Evolutionary conservation across 2,797 vertebrate species (phyloP).

Genomic region (Pantherophis vulpinus): DNA sequence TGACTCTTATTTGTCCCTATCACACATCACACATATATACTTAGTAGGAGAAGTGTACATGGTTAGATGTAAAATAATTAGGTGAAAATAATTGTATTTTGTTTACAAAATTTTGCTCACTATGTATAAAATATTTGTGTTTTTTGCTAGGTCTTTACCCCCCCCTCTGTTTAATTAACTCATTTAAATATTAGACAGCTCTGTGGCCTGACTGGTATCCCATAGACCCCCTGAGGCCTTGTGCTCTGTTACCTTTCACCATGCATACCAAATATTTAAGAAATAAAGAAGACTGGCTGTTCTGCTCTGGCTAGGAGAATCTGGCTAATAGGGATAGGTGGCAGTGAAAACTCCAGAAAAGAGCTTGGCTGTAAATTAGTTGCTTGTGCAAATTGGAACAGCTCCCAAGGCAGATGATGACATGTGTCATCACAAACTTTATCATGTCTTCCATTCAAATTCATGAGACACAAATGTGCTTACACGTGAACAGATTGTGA

Average conservation of each 20-base stretch:
- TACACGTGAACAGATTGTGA: slow-evolving; percentile 35
- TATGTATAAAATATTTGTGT: not conserved
- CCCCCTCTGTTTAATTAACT: not conserved
- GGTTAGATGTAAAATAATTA: not conserved
- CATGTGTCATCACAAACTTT: not conserved
- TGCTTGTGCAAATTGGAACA: not conserved
- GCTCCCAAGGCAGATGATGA: not conserved
- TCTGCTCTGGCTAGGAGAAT: not conserved
- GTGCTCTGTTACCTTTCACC: not conserved
- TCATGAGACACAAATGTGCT: not conserved
- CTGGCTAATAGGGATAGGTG: not conserved
- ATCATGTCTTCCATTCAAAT: not conserved
- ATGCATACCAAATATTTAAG: not conserved
- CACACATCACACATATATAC: not conserved
- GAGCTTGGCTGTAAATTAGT: not conserved
- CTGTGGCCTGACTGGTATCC: not conserved
- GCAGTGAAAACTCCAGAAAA: not conserved
- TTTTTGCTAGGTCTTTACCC: not conserved
- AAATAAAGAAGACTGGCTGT: not conserved
- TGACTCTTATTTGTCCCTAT: not conserved
- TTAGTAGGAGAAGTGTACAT: not conserved
- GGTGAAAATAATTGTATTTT: not conserved
- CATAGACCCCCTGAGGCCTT: not conserved
- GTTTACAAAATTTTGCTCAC: not conserved
- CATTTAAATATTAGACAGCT: not conserved